Conservation (phyloP, 2,797 vertebrate genomes). For the Darevskia nairensis region DNA sequence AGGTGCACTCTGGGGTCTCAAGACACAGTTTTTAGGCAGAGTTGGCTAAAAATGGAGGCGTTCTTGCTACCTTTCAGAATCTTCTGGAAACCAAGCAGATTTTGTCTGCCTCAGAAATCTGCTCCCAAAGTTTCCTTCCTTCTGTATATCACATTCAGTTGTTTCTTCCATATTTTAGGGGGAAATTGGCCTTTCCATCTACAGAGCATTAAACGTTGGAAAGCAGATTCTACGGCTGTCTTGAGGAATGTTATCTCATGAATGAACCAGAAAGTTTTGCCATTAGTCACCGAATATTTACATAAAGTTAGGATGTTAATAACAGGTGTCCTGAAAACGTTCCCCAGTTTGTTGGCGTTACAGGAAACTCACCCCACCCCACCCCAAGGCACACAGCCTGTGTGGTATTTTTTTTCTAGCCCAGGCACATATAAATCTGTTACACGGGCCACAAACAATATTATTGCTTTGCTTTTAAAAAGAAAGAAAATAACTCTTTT, state of each 20-base stretch:
- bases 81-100: background rate
- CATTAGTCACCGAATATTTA: background rate
- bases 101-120: background rate
- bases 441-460: constrained; percentile 4
- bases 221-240: background rate
- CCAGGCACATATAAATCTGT: constrained; percentile 1
- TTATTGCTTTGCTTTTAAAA: background rate
- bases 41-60: background rate
- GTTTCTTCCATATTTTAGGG: background rate
- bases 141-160: background rate
- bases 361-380: background rate
- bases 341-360: background rate
- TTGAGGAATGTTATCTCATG: background rate
- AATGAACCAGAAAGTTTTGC: background rate
- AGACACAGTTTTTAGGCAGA: background rate
- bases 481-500: too few species aligned
- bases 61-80: background rate
- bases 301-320: constrained; percentile 10
- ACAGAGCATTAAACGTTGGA: background rate
- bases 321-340: constrained; percentile 6
- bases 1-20: too few species aligned
- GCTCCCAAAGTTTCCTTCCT: background rate
- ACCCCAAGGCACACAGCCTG: background rate
- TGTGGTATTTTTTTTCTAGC: constrained; percentile 10
- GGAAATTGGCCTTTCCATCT: background rate